These are phyloP conservation scores for Clistopyga incitator DNA, from an alignment of 2,888 invertebrate genomes.

Conservation along the genomic window DNA sequence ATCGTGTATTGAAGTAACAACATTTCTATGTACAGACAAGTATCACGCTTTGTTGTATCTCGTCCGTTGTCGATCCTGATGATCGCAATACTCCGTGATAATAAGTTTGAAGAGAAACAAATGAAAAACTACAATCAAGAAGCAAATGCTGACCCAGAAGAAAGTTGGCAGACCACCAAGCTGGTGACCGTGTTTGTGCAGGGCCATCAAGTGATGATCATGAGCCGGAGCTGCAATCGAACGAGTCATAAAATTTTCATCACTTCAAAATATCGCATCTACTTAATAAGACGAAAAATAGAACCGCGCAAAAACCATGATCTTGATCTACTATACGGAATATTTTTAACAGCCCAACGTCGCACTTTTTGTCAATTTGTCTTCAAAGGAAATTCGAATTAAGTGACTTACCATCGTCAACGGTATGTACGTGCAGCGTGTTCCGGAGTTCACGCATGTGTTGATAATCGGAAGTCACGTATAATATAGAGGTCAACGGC, in stretches of 20 bases:
- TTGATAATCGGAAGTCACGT: slow-evolving; percentile 94
- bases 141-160: slow-evolving; percentile 96
- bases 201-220: slow-evolving; percentile 94
- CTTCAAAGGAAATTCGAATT: not conserved
- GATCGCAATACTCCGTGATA: slow-evolving; percentile 94
- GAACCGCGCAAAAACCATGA: no score
- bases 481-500: slow-evolving; percentile 95
- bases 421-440: slow-evolving; percentile 95
- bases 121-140: slow-evolving; percentile 95
- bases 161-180: slow-evolving; percentile 95
- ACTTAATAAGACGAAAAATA: no score
- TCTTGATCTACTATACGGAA: no score
- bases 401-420: slow-evolving; percentile 87
- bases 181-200: slow-evolving; percentile 96
- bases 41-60: slow-evolving; percentile 90
- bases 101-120: slow-evolving; percentile 96
- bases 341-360: not conserved
- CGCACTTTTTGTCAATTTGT: not conserved
- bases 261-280: no score
- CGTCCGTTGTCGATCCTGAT: slow-evolving; percentile 88
- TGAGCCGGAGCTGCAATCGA: slow-evolving; percentile 91
- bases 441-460: slow-evolving; percentile 96
- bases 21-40: slow-evolving; percentile 54
- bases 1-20: slow-evolving; percentile 61
- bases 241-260: not conserved